phyloP scores from a whole-genome alignment of 1,140 invertebrate species.

The Mesaphorura yosii region DNA sequence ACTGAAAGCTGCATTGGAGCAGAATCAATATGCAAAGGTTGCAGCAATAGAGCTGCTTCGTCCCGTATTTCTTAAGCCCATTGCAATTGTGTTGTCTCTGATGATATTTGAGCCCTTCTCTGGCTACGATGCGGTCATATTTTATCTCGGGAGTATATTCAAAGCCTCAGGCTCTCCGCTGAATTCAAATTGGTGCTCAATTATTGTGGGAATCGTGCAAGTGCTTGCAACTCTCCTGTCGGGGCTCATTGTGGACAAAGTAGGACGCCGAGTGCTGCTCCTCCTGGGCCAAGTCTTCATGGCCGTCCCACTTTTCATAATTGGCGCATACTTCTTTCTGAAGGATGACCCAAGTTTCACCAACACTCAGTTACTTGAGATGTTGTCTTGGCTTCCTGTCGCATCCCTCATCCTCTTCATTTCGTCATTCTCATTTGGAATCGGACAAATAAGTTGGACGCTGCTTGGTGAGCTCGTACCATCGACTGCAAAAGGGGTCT shows the following conservation, averaged over 20 bases:
- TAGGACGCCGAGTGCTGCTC: constrained; percentile 39
- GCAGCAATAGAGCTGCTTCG: background rate
- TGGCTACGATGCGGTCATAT: constrained; percentile 34
- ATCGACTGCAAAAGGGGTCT: constrained; percentile 49
- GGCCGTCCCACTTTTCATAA: constrained; percentile 16
- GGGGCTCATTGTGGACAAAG: constrained; percentile 33
- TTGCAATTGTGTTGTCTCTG: background rate
- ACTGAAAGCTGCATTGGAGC: background rate
- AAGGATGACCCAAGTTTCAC: background rate
- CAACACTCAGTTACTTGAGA: background rate
- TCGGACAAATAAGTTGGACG: constrained; percentile 32
- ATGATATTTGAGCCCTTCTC: constrained; percentile 1
- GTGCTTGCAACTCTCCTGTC: constrained; percentile 31
- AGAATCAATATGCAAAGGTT: background rate
- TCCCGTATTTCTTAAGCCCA: constrained; percentile 1
- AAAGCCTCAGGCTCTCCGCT: constrained; percentile 42
- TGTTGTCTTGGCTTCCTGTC: background rate
- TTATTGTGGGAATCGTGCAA: constrained; percentile 36
- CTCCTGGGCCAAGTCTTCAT: constrained; percentile 32
- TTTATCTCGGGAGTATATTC: constrained; percentile 68
- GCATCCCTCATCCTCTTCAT: background rate
- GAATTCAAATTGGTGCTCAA: constrained; percentile 40
- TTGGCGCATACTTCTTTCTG: constrained; percentile 14
- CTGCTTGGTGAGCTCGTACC: constrained; percentile 74
- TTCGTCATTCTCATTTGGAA: background rate